Conservation (phyloP, 2,888 invertebrate genomes). For the Torymus aiolomorphi region DNA sequence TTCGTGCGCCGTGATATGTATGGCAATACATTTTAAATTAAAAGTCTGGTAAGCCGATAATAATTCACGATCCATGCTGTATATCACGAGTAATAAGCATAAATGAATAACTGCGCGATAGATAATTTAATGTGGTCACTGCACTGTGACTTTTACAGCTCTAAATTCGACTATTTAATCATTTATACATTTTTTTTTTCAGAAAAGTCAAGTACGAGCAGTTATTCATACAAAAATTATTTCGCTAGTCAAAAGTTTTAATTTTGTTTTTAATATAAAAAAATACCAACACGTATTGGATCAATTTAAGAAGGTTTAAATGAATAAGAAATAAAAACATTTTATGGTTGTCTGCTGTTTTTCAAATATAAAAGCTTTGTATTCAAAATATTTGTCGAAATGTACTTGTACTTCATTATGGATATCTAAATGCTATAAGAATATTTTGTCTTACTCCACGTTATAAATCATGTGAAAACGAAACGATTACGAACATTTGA, state of each 20-base stretch:
- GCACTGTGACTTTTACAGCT: slow-evolving; percentile 51
- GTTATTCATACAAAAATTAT: background rate
- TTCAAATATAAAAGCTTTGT: too few relatives aligned
- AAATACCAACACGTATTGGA: too few relatives aligned
- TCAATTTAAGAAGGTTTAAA: too few relatives aligned
- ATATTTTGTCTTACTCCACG: too few relatives aligned
- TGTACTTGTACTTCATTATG: too few relatives aligned
- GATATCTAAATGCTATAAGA: too few relatives aligned
- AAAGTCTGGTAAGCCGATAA: slow-evolving; percentile 72
- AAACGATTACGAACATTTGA: too few relatives aligned
- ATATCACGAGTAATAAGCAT: slow-evolving; percentile 74
- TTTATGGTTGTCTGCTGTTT: too few relatives aligned
- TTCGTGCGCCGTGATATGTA: slow-evolving; percentile 69
- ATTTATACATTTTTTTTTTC: slow-evolving; percentile 20
- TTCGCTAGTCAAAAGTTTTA: background rate
- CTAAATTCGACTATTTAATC: slow-evolving; percentile 23
- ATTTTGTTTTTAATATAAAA: too few relatives aligned
- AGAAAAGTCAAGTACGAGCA: background rate
- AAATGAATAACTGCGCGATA: slow-evolving; percentile 74
- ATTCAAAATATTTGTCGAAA: too few relatives aligned
- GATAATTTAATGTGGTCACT: slow-evolving; percentile 71
- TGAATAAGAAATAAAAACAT: too few relatives aligned
- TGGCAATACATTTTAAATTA: slow-evolving; percentile 72
- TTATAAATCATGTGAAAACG: too few relatives aligned
- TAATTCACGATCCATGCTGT: slow-evolving; percentile 73